Evolutionary conservation across 1,140 invertebrate genomes (phyloP).

Genomic region (Euura saliciscinereae): DNA sequence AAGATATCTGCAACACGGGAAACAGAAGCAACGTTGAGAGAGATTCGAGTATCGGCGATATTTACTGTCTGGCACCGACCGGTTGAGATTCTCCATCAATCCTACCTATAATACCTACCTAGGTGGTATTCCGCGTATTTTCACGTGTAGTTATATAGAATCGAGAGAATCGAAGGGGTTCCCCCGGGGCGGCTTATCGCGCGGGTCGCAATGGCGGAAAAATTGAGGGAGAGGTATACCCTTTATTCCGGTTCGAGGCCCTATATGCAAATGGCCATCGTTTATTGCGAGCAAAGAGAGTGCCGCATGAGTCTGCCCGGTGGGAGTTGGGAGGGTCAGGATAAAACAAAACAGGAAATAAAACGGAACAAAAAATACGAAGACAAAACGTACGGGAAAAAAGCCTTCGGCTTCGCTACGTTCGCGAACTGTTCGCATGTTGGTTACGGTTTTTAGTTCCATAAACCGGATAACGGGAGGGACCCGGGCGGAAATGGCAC

Average conservation of each 20-base stretch:
- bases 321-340: slow-evolving; percentile 19
- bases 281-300: slow-evolving; percentile 55
- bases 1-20: slow-evolving; percentile 69
- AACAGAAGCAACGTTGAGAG: slow-evolving; percentile 14
- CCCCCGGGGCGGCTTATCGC: slow-evolving; percentile 52
- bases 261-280: slow-evolving; percentile 54
- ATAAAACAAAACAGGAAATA: slow-evolving; percentile 37
- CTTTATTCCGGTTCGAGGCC: slow-evolving; percentile 40
- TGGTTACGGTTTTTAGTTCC: neutral
- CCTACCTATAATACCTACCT: neutral
- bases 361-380: slow-evolving; percentile 29
- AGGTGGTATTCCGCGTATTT: slow-evolving; percentile 4
- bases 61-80: slow-evolving; percentile 47
- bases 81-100: slow-evolving; percentile 36
- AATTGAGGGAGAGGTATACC: slow-evolving; percentile 13
- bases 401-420: too few species aligned
- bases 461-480: neutral
- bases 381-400: slow-evolving; percentile 20
- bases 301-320: slow-evolving; percentile 49
- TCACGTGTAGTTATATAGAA: slow-evolving; percentile 41
- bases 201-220: slow-evolving; percentile 11
- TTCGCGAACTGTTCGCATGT: too few species aligned
- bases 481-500: neutral
- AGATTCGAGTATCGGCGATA: slow-evolving; percentile 47
- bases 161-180: slow-evolving; percentile 52